These are phyloP conservation scores for Lobophora halterata DNA, from an alignment of 2,888 invertebrate genomes.

Conservation along the genomic window DNA sequence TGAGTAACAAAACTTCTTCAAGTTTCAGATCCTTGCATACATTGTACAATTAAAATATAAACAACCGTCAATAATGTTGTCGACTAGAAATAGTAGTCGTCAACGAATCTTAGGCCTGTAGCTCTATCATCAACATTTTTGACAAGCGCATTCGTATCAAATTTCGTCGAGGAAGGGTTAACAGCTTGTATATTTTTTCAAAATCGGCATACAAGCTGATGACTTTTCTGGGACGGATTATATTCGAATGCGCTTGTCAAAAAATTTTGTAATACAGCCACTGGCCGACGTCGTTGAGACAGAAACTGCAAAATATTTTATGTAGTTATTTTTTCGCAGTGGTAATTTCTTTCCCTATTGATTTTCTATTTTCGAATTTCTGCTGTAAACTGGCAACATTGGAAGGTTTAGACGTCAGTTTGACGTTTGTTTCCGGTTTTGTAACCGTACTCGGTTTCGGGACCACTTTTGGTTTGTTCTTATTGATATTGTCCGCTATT, in stretches of 20 bases:
- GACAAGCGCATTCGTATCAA: too few species aligned
- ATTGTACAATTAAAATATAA: conserved; percentile 30
- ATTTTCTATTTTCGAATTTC: conserved; percentile 85
- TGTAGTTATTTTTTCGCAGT: conserved; percentile 58
- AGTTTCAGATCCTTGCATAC: conserved; percentile 35
- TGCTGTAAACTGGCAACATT: conserved; percentile 89
- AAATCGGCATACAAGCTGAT: too few species aligned
- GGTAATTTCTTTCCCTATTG: conserved; percentile 64
- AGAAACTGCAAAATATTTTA: too few species aligned
- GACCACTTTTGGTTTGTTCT: conserved; percentile 72
- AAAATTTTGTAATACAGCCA: too few species aligned
- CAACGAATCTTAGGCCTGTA: too few species aligned
- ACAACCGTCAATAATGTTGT: conserved; percentile 32
- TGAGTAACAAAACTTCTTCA: conserved; percentile 19
- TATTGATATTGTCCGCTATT: conserved; percentile 72
- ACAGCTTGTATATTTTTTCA: too few species aligned
- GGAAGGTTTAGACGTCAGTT: conserved; percentile 80
- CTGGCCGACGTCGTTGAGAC: too few species aligned
- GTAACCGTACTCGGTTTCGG: conserved; percentile 61
- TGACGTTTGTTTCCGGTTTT: conserved; percentile 60
- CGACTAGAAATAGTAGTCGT: conserved; percentile 43
- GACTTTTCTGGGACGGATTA: too few species aligned
- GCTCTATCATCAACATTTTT: too few species aligned
- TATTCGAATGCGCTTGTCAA: too few species aligned
- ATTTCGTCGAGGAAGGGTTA: too few species aligned